phyloP scores from a whole-genome alignment of 2,888 invertebrate genomes.

The Megalurothrips usitatus region DNA sequence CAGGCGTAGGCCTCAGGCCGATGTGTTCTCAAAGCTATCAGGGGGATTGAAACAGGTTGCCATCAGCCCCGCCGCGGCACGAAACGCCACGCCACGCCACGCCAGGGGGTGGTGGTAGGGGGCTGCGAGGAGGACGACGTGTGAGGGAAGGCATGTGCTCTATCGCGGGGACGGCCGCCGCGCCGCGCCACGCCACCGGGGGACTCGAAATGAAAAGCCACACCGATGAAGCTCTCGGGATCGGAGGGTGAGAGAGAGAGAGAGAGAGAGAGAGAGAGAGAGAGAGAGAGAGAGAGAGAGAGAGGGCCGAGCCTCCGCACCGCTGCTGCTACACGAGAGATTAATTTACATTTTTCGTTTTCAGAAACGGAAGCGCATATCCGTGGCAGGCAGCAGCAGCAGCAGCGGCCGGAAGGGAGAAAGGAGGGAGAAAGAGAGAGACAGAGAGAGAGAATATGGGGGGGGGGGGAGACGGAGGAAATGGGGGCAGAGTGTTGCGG shows the following conservation, averaged over 20 bases:
- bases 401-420: background rate
- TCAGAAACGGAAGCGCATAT: too few relatives aligned
- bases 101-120: too few relatives aligned
- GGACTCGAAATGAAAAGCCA: too few relatives aligned
- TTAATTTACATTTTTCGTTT: too few relatives aligned
- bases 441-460: background rate
- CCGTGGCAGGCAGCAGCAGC: background rate
- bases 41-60: conserved; percentile 20
- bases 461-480: background rate
- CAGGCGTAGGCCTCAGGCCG: background rate
- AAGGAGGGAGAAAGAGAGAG: background rate
- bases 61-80: background rate
- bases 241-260: too few relatives aligned
- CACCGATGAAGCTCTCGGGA: background rate
- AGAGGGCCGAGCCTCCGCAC: background rate
- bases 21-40: conserved; percentile 25
- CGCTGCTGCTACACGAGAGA: too few relatives aligned
- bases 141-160: too few relatives aligned
- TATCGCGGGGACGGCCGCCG: too few relatives aligned
- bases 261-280: too few relatives aligned
- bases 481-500: background rate
- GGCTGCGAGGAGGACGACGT: too few relatives aligned
- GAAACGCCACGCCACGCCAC: background rate
- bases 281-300: too few relatives aligned
- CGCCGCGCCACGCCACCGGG: too few relatives aligned